phyloP scores from a whole-genome alignment of 2,888 invertebrate genomes.

The Neoascia interrupta region DNA sequence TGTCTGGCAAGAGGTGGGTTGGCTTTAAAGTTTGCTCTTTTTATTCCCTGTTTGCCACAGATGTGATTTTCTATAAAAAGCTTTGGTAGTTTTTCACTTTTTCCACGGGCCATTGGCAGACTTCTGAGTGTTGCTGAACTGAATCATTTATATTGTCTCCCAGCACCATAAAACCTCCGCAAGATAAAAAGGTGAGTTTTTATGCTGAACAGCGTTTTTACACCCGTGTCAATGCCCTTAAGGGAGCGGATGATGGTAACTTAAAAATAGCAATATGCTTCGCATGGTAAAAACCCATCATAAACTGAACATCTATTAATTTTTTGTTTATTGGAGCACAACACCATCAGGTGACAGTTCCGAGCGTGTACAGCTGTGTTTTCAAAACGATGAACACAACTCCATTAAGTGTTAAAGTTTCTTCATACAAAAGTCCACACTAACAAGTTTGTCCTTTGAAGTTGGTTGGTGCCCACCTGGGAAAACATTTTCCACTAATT shows the following conservation, averaged over 20 bases:
- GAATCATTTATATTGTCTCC: no score
- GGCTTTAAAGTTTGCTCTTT: slow-evolving; percentile 30
- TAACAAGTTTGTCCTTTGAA: no score
- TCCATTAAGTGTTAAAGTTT: no score
- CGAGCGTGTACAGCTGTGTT: no score
- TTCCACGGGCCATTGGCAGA: slow-evolving; percentile 43
- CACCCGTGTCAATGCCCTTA: slow-evolving; percentile 37
- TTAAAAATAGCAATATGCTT: slow-evolving; percentile 19
- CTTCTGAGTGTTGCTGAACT: slow-evolving; percentile 6
- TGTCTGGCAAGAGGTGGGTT: slow-evolving; percentile 27
- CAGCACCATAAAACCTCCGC: no score
- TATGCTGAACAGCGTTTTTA: slow-evolving; percentile 14
- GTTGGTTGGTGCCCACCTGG: no score
- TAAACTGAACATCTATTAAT: slow-evolving; percentile 56
- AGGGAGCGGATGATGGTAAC: neutral
- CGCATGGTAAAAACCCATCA: slow-evolving; percentile 3
- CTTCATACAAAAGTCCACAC: no score
- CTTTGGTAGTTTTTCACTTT: slow-evolving; percentile 47
- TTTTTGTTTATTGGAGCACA: slow-evolving; percentile 55
- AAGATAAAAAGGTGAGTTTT: no score
- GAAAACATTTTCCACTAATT: no score
- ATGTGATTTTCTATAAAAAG: slow-evolving; percentile 60
- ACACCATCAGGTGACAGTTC: slow-evolving; percentile 56
- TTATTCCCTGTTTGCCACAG: slow-evolving; percentile 26
- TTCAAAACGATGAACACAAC: no score